Base-by-base conservation (phyloP, 2,113 vertebrate species). In the Lucifuga dentata region DNA sequence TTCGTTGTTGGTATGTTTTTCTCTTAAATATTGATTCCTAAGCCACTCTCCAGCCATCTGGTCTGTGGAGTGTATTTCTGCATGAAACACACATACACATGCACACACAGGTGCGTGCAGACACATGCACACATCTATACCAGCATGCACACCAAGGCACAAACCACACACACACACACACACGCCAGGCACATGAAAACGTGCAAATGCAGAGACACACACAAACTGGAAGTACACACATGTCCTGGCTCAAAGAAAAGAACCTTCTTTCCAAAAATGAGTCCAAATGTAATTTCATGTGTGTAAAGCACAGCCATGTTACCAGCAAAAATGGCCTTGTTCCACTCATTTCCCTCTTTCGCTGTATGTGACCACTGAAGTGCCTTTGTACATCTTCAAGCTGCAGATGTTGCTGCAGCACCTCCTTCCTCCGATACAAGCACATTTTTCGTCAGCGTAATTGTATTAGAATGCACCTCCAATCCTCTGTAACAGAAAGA, bases 1-100 rank as follows among this genome's bases (percentile, higher is more conserved):
- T 90, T 84, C 79, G 84, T 88, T 88, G 73, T 87, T 84, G 81
- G 71, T 80, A 76, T 84, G 76, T 89, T 83, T 88, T 82, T 83
- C 81, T 50, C 86, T 90, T 88, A 88, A 91, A 91, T 89, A 90
- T 89, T 89, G 82, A 89, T 89, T 86, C 76, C 70, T 49, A 70
- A 77, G 73, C 81, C 77, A 90, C 87, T 89, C 72, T 77, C 63
- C 68, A 79, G 73, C 84, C 83, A 84, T 86, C 84, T 90, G 85
- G 71, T 86, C 68, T 70, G 69, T 79, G 65, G 76, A 80, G 73
- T 78, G 81, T 81, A 76, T 83, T n/a, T 84, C 80, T 81, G 57
- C 44, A 80, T 58, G 64, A 79, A 49, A 72, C 39, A 35, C 51
- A 57, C 60, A 70, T 32, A 36, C 48, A 43, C 38, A 17, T 21